Evolutionary conservation across 2,888 invertebrate genomes (phyloP).

Genomic region (Luffia ferchaultella): DNA sequence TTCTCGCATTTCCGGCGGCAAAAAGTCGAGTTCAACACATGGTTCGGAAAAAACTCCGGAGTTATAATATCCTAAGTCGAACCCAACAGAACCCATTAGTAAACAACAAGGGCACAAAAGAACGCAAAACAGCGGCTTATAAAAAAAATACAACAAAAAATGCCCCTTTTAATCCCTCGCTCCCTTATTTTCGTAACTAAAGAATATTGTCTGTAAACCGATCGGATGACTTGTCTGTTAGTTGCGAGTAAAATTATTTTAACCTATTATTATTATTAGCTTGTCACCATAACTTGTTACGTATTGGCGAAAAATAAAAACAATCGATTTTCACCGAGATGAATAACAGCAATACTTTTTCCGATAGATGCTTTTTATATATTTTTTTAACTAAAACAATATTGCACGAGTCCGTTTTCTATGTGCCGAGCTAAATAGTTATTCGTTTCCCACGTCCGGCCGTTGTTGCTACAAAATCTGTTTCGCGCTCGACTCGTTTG

Average conservation of each 20-base stretch:
- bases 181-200: constrained; percentile 35
- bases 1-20: constrained; percentile 60
- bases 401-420: neutral
- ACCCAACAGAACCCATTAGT: constrained; percentile 66
- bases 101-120: constrained; percentile 63
- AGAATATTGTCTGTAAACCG: neutral
- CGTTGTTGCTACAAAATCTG: constrained; percentile 38
- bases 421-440: constrained; percentile 1
- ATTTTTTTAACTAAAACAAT: neutral
- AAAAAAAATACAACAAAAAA: constrained; percentile 57
- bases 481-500: constrained; percentile 23
- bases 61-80: constrained; percentile 66
- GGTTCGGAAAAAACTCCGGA: constrained; percentile 53
- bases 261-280: too few relatives aligned
- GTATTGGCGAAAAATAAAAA: too few relatives aligned
- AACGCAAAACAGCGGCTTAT: constrained; percentile 59
- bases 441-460: constrained; percentile 12
- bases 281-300: too few relatives aligned
- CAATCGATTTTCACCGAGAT: too few relatives aligned
- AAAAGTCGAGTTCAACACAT: constrained; percentile 54
- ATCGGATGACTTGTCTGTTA: too few relatives aligned
- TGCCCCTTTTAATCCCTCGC: constrained; percentile 53
- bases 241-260: too few relatives aligned
- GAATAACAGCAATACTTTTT: too few relatives aligned
- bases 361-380: too few relatives aligned